A percentile compares a stretch with the other conserved stretches of the same genome.
Conservation (phyloP, 2,797 vertebrate genomes). For the Cheirogaleus major region DNA sequence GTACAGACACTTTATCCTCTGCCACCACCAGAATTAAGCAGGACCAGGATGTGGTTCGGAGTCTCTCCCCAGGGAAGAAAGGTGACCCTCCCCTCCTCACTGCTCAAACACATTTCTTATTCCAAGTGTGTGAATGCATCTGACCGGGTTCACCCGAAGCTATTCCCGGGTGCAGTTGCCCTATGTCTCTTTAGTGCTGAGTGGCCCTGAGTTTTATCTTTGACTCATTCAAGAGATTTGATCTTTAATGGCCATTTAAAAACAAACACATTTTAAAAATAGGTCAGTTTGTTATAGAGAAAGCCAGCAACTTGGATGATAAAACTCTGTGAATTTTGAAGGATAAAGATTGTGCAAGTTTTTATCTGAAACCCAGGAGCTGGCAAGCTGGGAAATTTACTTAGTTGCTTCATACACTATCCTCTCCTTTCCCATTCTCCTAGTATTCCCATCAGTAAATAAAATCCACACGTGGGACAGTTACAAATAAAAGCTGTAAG, state of each 20-base stretch:
- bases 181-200: neutral
- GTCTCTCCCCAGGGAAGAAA: neutral
- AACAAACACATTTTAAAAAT: slow-evolving; percentile 46
- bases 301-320: neutral
- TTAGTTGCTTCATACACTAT: neutral
- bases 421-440: neutral
- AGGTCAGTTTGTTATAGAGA: neutral
- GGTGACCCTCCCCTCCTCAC: neutral
- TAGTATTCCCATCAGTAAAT: neutral
- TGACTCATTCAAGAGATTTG: neutral
- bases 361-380: slow-evolving; percentile 5
- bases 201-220: neutral
- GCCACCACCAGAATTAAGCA: neutral
- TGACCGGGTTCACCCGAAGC: neutral
- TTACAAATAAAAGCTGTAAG: neutral
- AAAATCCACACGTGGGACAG: neutral
- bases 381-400: neutral
- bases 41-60: neutral
- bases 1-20: neutral
- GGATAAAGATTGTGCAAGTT: slow-evolving; percentile 38
- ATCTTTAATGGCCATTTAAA: slow-evolving; percentile 10
- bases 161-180: neutral
- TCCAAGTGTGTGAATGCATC: neutral
- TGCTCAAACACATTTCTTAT: neutral
- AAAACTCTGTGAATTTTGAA: slow-evolving; percentile 2